These are phyloP conservation scores for Ammodytes dubius DNA, from an alignment of 2,113 vertebrate species.

Conservation along the genomic window DNA sequence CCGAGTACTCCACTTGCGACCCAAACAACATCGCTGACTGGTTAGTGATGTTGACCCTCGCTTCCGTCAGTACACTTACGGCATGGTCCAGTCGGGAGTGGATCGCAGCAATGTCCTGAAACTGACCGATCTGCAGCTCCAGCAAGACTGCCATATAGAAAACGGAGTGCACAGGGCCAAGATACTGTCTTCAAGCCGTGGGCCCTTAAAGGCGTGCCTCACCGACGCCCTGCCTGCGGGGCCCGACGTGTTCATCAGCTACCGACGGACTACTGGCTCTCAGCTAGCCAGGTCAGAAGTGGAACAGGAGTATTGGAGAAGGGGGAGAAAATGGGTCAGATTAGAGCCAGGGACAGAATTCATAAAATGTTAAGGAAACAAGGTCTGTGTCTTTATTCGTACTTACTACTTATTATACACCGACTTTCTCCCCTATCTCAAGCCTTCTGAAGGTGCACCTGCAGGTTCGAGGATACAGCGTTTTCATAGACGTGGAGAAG, in stretches of 20 bases:
- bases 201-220: conserved; percentile 83
- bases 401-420: background rate
- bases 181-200: conserved; percentile 86
- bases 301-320: background rate
- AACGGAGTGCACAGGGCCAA: conserved; percentile 92
- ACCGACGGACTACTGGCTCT: conserved; percentile 92
- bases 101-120: conserved; percentile 88
- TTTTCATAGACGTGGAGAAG: conserved; percentile 98
- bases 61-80: conserved; percentile 97
- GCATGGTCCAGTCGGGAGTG: conserved; percentile 91
- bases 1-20: conserved; percentile 96
- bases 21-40: conserved; percentile 96
- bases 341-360: too few species aligned
- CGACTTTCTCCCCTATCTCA: background rate
- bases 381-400: background rate
- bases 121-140: conserved; percentile 93
- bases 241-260: conserved; percentile 98
- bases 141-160: conserved; percentile 89
- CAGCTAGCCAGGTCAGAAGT: conserved; percentile 94
- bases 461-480: conserved; percentile 94
- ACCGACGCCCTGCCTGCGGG: conserved; percentile 82
- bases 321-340: background rate
- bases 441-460: conserved; percentile 98
- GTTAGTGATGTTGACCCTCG: conserved; percentile 91
- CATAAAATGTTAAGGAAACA: background rate